These are phyloP conservation scores for Montipora cactus DNA, from an alignment of 64 coral and sea anemone genomes.

Conservation along the genomic window DNA sequence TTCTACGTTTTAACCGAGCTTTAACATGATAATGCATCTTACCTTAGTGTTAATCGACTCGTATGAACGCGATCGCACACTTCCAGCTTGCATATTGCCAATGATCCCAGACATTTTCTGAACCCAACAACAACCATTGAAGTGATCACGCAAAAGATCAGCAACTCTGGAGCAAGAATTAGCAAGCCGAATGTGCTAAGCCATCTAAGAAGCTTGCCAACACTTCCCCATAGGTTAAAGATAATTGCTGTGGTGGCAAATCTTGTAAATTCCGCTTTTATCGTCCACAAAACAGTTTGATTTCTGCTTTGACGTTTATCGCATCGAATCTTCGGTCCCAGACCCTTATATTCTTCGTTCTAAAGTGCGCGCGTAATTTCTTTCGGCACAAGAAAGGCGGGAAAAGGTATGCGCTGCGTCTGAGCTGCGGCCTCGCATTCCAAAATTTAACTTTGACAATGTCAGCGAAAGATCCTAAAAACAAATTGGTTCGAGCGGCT, in stretches of 20 bases:
- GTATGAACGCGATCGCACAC: conserved; percentile 58
- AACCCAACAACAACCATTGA: not conserved
- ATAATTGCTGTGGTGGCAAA: not conserved
- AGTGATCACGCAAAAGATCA: conserved; percentile 14
- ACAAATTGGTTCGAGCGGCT: too few species aligned
- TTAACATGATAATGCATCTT: not conserved
- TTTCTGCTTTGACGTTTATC: not conserved
- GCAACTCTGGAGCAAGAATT: not conserved
- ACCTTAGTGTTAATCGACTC: conserved; percentile 72
- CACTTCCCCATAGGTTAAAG: not conserved
- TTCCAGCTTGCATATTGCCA: conserved; percentile 18
- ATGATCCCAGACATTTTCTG: conserved; percentile 68
- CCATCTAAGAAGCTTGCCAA: not conserved
- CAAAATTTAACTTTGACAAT: too few species aligned
- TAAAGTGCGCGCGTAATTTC: not conserved
- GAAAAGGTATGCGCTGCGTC: not conserved
- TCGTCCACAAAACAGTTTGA: not conserved
- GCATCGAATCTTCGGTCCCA: not conserved
- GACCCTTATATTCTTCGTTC: not conserved
- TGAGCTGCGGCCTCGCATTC: too few species aligned
- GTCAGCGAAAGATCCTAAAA: too few species aligned
- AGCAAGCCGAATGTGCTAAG: not conserved
- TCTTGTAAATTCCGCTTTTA: not conserved
- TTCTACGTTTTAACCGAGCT: not conserved
- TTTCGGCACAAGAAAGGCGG: too few species aligned